Evolutionary conservation across 1,140 invertebrate genomes (phyloP).

Genomic region (Drosophila oshimai): DNA sequence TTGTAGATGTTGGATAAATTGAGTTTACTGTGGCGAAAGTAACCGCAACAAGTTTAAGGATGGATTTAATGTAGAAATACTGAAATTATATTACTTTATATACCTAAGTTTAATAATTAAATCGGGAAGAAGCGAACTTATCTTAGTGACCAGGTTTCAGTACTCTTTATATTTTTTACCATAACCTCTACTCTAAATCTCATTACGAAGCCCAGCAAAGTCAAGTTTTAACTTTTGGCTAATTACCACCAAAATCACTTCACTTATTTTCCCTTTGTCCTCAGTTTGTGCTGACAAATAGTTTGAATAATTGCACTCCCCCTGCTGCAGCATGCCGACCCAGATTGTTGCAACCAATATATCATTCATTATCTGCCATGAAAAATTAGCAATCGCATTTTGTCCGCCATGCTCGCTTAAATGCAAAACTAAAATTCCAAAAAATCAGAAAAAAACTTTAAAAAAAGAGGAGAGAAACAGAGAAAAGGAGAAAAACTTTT

Average conservation of each 20-base stretch:
- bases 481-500: conserved; percentile 51
- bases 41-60: neutral
- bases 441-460: neutral
- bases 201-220: conserved; percentile 16
- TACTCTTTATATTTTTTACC: neutral
- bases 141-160: too few species aligned
- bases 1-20: neutral
- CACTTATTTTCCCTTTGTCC: neutral
- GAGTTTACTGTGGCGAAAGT: neutral
- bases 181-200: neutral
- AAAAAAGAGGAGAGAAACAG: neutral
- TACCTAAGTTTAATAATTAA: too few species aligned
- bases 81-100: too few species aligned
- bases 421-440: conserved; percentile 48
- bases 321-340: conserved; percentile 1
- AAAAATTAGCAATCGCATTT: conserved; percentile 79
- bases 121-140: too few species aligned
- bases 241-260: conserved; percentile 48
- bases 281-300: conserved; percentile 60
- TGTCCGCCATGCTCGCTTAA: conserved; percentile 63
- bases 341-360: conserved; percentile 66
- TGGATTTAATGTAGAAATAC: too few species aligned
- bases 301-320: conserved; percentile 66
- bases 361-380: conserved; percentile 78
- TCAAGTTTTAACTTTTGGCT: conserved; percentile 46